phyloP scores from a whole-genome alignment of 1,140 invertebrate genomes.

The Drosophila arizonae region DNA sequence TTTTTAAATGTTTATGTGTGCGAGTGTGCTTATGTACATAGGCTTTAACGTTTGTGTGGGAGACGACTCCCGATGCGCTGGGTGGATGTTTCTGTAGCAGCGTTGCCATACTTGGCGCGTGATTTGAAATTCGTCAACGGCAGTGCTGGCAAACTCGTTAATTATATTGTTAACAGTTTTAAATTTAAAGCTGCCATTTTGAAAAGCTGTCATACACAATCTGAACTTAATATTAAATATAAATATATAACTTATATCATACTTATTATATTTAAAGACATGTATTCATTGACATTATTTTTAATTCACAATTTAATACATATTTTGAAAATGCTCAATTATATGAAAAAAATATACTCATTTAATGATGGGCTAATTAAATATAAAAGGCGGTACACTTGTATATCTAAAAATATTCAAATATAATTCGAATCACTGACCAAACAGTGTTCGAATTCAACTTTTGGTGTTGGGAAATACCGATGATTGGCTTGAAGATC shows the following conservation, averaged over 20 bases:
- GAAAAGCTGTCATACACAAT: no score
- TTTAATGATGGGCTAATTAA: no score
- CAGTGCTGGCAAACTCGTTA: not conserved
- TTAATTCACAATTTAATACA: no score
- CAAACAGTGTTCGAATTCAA: no score
- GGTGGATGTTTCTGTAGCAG: conserved; percentile 44
- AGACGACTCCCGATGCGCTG: conserved; percentile 26
- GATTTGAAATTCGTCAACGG: conserved; percentile 4
- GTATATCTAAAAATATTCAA: no score
- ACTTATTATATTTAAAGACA: no score
- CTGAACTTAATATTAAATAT: no score
- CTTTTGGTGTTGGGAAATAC: not conserved
- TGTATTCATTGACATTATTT: no score
- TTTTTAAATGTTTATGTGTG: not conserved
- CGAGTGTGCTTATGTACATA: not conserved
- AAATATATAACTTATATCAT: no score
- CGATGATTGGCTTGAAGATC: not conserved
- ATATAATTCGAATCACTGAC: no score
- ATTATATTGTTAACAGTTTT: not conserved
- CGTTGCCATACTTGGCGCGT: conserved; percentile 31
- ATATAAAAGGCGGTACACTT: no score
- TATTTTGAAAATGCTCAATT: not conserved
- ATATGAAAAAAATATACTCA: not conserved
- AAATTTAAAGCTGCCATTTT: no score
- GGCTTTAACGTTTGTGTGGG: conserved; percentile 24